Evolutionary conservation across 2,888 invertebrate genomes (phyloP).

Genomic region (Pandemis heparana): DNA sequence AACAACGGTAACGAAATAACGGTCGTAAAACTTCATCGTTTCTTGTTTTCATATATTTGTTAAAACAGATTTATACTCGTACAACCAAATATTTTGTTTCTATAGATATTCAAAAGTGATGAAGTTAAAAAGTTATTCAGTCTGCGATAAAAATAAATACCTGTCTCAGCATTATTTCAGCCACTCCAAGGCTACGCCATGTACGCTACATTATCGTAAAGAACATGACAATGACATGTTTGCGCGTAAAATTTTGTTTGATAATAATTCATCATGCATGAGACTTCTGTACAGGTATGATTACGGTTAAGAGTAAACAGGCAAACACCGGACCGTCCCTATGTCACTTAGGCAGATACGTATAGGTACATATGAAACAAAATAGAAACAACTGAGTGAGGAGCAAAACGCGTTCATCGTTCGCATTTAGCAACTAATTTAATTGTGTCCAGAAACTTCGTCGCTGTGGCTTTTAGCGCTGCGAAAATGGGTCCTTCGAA

Average conservation of each 20-base stretch:
- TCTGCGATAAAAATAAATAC: neutral
- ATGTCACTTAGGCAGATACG: neutral
- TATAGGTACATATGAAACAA: slow-evolving; percentile 5
- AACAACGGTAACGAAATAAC: neutral
- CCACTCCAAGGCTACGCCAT: neutral
- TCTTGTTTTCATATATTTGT: slow-evolving; percentile 1
- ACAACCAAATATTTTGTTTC: no score
- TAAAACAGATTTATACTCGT: no score
- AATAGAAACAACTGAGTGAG: slow-evolving; percentile 6
- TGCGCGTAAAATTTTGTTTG: neutral
- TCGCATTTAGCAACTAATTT: slow-evolving; percentile 29
- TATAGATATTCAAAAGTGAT: no score
- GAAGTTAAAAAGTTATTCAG: neutral
- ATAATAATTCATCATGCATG: neutral
- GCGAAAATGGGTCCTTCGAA: slow-evolving; percentile 18
- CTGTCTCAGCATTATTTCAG: neutral
- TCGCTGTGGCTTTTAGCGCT: slow-evolving; percentile 27
- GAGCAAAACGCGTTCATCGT: slow-evolving; percentile 13
- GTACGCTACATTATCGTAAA: neutral
- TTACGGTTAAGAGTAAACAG: neutral
- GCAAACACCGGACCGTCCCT: no score
- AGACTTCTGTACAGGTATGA: neutral
- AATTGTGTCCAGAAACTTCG: slow-evolving; percentile 29
- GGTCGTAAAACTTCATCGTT: neutral
- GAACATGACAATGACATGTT: neutral